Percentiles rank a stretch among this genome's conserved stretches.
These are phyloP conservation scores for Pocillopora grandis DNA, from an alignment of 92 coral and sea anemone genomes.

Conservation along the genomic window DNA sequence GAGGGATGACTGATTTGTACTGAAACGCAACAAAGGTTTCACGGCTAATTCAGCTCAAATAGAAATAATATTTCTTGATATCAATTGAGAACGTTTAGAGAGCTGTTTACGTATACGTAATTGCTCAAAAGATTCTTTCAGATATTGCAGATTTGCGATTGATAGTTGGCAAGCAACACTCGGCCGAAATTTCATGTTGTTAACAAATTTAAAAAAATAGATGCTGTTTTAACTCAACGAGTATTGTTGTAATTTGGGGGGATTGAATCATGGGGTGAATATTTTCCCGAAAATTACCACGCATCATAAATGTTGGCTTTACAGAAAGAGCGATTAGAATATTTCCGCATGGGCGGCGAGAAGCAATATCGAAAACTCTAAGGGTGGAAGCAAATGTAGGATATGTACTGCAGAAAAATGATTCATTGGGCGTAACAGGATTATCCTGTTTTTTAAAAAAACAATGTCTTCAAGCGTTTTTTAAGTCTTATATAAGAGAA, in stretches of 20 bases:
- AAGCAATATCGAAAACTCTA: neutral
- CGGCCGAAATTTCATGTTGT: neutral
- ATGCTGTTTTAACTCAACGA: neutral
- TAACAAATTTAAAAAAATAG: neutral
- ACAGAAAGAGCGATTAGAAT: neutral
- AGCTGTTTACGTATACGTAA: neutral
- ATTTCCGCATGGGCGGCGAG: neutral
- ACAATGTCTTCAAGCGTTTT: too few species aligned
- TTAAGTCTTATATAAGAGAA: too few species aligned
- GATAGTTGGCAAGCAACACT: neutral
- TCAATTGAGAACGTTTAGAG: neutral
- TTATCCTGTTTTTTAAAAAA: too few species aligned
- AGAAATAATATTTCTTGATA: neutral
- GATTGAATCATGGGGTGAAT: neutral
- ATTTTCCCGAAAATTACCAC: neutral
- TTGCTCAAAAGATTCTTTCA: neutral
- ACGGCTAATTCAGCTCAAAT: neutral
- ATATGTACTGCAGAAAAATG: neutral
- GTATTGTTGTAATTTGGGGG: neutral
- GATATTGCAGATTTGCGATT: neutral
- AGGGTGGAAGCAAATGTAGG: neutral
- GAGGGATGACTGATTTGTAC: neutral
- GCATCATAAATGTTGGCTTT: constrained; percentile 22
- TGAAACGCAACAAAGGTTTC: neutral
- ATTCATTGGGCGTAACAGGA: too few species aligned